Conservation (phyloP, 1,140 invertebrate species). For the Bombus waltoni region DNA sequence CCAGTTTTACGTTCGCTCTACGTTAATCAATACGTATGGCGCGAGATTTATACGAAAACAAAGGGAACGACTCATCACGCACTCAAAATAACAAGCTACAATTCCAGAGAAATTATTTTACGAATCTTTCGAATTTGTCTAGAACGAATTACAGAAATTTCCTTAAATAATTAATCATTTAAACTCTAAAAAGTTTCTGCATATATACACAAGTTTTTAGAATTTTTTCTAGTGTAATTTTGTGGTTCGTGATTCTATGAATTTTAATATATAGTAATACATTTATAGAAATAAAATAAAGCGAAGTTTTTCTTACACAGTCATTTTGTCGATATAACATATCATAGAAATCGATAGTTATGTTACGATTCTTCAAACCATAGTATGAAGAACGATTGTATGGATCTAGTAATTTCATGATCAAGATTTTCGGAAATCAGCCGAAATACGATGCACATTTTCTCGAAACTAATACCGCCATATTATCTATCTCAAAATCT, state of each 20-base stretch:
- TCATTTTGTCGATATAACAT: too few relatives aligned
- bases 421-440: neutral
- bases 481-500: neutral
- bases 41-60: neutral
- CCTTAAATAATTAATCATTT: neutral
- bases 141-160: neutral
- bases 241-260: too few relatives aligned
- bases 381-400: too few relatives aligned
- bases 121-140: neutral
- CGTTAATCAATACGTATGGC: constrained; percentile 1
- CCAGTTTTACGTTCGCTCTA: neutral
- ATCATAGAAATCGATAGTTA: too few relatives aligned
- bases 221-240: too few relatives aligned
- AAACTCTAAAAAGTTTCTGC: too few relatives aligned
- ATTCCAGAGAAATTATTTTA: neutral
- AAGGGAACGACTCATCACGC: neutral
- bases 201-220: too few relatives aligned
- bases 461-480: neutral
- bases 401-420: too few relatives aligned
- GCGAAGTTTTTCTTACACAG: too few relatives aligned
- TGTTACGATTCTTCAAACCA: too few relatives aligned
- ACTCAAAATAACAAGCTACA: neutral
- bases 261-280: too few relatives aligned
- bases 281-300: too few relatives aligned
- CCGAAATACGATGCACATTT: neutral